A percentile compares a stretch with the other conserved stretches of the same genome.
phyloP scores from a whole-genome alignment of 1,140 invertebrate genomes.

The Macrobrachium nipponense region DNA sequence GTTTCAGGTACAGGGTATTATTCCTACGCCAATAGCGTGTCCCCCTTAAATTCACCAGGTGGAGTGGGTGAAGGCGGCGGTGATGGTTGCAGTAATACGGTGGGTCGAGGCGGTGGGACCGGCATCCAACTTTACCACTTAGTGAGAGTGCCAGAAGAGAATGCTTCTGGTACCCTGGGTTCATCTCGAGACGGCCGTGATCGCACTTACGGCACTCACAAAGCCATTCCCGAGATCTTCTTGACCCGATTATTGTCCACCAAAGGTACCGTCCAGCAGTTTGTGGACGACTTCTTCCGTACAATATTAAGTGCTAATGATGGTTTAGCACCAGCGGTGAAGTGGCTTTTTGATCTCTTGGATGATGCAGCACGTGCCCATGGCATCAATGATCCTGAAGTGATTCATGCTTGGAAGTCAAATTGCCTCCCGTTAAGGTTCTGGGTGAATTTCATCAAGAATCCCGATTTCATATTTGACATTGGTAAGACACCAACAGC shows the following conservation, averaged over 20 bases:
- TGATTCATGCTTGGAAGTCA: slow-evolving; percentile 93
- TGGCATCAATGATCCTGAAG: slow-evolving; percentile 85
- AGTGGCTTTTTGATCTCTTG: slow-evolving; percentile 95
- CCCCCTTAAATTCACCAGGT: slow-evolving; percentile 62
- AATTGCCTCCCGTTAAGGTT: slow-evolving; percentile 89
- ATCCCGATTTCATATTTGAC: slow-evolving; percentile 97
- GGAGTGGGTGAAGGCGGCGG: slow-evolving; percentile 39
- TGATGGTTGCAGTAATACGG: slow-evolving; percentile 17
- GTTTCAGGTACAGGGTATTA: slow-evolving; percentile 63
- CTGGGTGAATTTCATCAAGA: slow-evolving; percentile 98
- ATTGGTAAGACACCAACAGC: slow-evolving; percentile 92
- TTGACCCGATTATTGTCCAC: slow-evolving; percentile 91
- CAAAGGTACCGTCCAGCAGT: slow-evolving; percentile 96
- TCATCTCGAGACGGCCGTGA: slow-evolving; percentile 62
- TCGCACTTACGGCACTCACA: slow-evolving; percentile 80
- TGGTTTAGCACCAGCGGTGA: slow-evolving; percentile 89
- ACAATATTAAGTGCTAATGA: slow-evolving; percentile 91
- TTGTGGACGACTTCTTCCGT: slow-evolving; percentile 93
- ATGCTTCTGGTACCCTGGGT: slow-evolving; percentile 68
- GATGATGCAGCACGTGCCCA: slow-evolving; percentile 90
- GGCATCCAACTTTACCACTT: slow-evolving; percentile 82
- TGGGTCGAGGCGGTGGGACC: slow-evolving; percentile 75
- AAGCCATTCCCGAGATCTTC: slow-evolving; percentile 96
- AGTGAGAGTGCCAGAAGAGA: slow-evolving; percentile 84
- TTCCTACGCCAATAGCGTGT: slow-evolving; percentile 63